These are phyloP conservation scores for Paramacrobiotus metropolitanus DNA, from an alignment of 1,140 invertebrate genomes.

Conservation along the genomic window DNA sequence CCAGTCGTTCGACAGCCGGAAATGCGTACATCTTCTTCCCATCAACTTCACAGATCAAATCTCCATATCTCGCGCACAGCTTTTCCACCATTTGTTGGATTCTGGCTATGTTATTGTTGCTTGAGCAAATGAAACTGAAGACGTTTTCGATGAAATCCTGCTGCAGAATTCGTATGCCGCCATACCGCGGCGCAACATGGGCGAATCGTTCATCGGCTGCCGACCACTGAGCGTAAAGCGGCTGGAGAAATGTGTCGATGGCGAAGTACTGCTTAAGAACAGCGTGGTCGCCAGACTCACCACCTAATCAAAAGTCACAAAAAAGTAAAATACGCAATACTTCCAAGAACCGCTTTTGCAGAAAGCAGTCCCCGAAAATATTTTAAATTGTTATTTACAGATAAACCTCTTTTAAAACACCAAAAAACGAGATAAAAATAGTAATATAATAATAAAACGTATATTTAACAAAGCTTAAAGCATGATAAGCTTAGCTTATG, in stretches of 20 bases:
- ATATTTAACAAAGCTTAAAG: too few relatives aligned
- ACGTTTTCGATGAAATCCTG: conserved; percentile 80
- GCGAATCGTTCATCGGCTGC: conserved; percentile 44
- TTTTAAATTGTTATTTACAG: too few relatives aligned
- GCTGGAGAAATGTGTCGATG: conserved; percentile 9
- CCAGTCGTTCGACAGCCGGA: conserved; percentile 42
- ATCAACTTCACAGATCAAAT: conserved; percentile 40
- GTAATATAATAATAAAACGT: too few relatives aligned
- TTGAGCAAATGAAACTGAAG: conserved; percentile 87
- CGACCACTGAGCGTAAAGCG: conserved; percentile 46
- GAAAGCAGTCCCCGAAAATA: too few relatives aligned
- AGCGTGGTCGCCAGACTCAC: too few relatives aligned
- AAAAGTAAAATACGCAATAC: too few relatives aligned
- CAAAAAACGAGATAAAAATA: too few relatives aligned
- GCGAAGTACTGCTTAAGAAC: conserved; percentile 11
- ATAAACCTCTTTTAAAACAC: too few relatives aligned
- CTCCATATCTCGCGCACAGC: conserved; percentile 54
- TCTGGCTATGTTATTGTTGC: conserved; percentile 81
- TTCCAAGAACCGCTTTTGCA: too few relatives aligned
- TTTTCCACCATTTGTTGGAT: conserved; percentile 78
- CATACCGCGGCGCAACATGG: conserved; percentile 36
- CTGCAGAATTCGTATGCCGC: conserved; percentile 64
- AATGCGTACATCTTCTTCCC: conserved; percentile 47
- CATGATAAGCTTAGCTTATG: too few relatives aligned
- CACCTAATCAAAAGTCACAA: too few relatives aligned